These are phyloP conservation scores for Phoxinus dragarum DNA, from an alignment of 2,797 vertebrate species.

Conservation along the genomic window DNA sequence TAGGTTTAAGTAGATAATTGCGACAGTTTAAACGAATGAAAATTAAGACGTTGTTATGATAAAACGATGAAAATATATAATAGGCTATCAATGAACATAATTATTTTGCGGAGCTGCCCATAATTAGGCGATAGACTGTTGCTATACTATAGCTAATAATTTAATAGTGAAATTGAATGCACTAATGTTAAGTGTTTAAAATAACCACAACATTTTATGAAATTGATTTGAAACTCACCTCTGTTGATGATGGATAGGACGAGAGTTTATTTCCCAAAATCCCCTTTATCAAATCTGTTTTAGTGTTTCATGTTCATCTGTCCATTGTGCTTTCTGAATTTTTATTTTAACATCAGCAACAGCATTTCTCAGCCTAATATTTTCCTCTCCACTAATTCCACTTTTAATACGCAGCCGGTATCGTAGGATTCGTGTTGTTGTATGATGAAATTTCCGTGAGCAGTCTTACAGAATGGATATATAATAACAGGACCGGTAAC, in stretches of 20 bases:
- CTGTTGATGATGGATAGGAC: not conserved
- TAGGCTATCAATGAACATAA: not conserved
- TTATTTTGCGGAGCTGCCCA: not conserved
- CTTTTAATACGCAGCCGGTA: not conserved
- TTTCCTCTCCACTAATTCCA: slow-evolving; percentile 11
- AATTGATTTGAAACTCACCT: slow-evolving; percentile 41
- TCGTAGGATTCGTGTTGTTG: slow-evolving; percentile 4
- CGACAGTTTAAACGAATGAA: not conserved
- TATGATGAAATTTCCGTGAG: slow-evolving; percentile 12
- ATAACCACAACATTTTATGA: not conserved
- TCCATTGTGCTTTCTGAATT: slow-evolving; percentile 36
- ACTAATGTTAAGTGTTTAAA: not conserved
- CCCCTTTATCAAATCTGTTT: not conserved
- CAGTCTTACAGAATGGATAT: not conserved
- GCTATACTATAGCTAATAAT: not conserved
- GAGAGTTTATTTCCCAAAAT: slow-evolving; percentile 9
- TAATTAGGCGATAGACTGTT: not conserved
- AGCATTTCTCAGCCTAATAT: slow-evolving; percentile 19
- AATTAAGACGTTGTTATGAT: not conserved
- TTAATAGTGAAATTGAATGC: not conserved
- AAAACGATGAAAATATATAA: not conserved
- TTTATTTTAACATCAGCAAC: slow-evolving; percentile 21
- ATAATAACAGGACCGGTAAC: slow-evolving; percentile 32
- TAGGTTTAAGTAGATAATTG: not conserved
- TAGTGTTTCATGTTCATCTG: slow-evolving; percentile 27